Percentiles rank a stretch among this genome's conserved stretches.
These are phyloP conservation scores for Acropora tenuis DNA, from an alignment of 64 coral and sea anemone species.

Conservation along the genomic window DNA sequence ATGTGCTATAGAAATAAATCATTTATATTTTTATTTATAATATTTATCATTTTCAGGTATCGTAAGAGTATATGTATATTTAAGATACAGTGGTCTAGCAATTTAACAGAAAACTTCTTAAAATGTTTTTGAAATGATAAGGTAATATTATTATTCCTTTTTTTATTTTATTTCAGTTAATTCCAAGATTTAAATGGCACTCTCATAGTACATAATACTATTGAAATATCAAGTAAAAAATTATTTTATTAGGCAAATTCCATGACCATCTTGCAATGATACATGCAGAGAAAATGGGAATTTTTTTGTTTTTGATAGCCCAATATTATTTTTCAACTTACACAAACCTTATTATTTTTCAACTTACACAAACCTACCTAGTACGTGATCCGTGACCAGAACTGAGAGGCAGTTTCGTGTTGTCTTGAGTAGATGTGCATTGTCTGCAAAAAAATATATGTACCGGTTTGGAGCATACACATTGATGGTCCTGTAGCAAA, in stretches of 20 bases:
- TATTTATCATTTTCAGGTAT: no score
- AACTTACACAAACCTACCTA: constrained; percentile 3
- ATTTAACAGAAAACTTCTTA: no score
- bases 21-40: no score
- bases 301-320: background rate
- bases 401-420: constrained; percentile 24
- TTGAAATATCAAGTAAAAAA: no score
- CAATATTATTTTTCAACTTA: no score
- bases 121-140: no score
- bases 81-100: background rate
- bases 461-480: constrained; percentile 40
- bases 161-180: background rate
- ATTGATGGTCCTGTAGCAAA: constrained; percentile 37
- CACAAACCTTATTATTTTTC: background rate
- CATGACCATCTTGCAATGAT: background rate
- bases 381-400: constrained; percentile 24
- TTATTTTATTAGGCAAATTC: no score
- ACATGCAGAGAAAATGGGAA: background rate
- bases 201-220: background rate
- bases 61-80: background rate
- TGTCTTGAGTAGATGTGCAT: constrained; percentile 22
- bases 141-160: no score
- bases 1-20: no score
- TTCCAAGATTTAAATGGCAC: background rate
- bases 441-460: constrained; percentile 43